Evolutionary conservation across 2,888 invertebrate species (phyloP), one percentile per base, ranked within the genome.

Genomic region (Gymnosoma rotundatum): DNA sequence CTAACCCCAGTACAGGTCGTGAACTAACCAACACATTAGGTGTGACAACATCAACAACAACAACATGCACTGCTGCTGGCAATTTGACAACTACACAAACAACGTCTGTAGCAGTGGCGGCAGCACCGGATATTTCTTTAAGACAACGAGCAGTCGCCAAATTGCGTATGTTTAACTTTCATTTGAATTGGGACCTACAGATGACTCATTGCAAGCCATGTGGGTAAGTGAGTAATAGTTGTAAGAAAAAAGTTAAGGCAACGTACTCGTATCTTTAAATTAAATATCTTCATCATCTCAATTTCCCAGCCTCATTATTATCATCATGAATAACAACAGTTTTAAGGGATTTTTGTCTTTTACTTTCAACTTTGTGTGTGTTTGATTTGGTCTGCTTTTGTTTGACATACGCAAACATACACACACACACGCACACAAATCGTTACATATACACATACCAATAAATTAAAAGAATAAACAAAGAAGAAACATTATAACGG

Each of bases 141-240:
- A 88, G 92, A 74, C 92, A 92, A 87, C 92, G 92, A 52, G 92
- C 92, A 72, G 92, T 92, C 78, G 92, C 92, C 76, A 92, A 92
- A 88, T 86, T 92, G 87, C 91, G 92, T 86, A 91, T 92, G 91
- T 92, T 92, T 87, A 92, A 92, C 89, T 92, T 92, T 84, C 92
- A 92, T 86, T 89, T 92, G 70, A 92, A 92, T 88, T 92, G 92
- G 92, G 92, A 92, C 88, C 89, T 92, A 80, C 92, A 92, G 86
- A 92, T 92, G 92, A 92, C 91, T 89, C 92, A 92, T 86, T 92
- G 92, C 88, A 92, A 92, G 80, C 92, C 92, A 67, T 92, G 92
- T 87, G 92, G 92, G 92, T 92, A 88, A 90, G 92, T 91, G 76
- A 32, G 45, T 52, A 18, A 6, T 32, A 20, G 12, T 8, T 32